phyloP scores from a whole-genome alignment of 2,113 vertebrate genomes.

The Ascaphus truei region DNA sequence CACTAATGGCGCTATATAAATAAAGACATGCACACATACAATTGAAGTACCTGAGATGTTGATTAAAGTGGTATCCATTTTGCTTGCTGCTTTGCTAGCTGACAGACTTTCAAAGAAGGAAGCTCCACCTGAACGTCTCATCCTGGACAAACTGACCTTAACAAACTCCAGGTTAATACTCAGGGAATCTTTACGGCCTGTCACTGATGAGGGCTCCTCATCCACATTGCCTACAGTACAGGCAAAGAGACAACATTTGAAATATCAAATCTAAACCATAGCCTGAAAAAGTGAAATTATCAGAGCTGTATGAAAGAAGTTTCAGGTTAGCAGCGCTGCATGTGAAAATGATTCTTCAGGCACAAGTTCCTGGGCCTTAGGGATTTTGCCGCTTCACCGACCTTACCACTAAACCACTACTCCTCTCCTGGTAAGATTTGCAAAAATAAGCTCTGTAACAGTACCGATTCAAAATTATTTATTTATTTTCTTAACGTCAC shows the following conservation, averaged over 20 bases:
- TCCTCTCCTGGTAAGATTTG: too few species aligned
- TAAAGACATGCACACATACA: too few species aligned
- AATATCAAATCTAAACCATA: not conserved
- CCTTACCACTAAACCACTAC: too few species aligned
- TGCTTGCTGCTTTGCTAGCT: constrained; percentile 74
- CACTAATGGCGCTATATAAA: too few species aligned
- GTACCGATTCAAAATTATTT: too few species aligned
- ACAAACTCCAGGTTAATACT: constrained; percentile 98
- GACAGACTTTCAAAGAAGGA: constrained; percentile 86
- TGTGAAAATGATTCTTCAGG: too few species aligned
- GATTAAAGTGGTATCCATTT: constrained; percentile 94
- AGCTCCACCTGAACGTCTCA: constrained; percentile 84
- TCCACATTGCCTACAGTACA: constrained; percentile 78
- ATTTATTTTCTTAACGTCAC: too few species aligned
- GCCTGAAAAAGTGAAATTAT: not conserved
- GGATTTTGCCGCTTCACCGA: too few species aligned
- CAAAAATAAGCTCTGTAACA: too few species aligned
- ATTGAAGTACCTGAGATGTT: constrained; percentile 99
- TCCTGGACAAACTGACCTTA: constrained; percentile 94
- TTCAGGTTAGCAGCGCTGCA: too few species aligned
- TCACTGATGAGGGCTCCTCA: constrained; percentile 91
- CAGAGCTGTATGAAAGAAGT: too few species aligned
- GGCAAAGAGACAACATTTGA: not conserved
- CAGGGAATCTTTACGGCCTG: constrained; percentile 94
- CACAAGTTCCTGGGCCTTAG: too few species aligned